Percentiles rank a stretch among this genome's conserved stretches.
Evolutionary conservation across 2,113 vertebrate genomes (phyloP).

Genomic region (Elachura formosa): DNA sequence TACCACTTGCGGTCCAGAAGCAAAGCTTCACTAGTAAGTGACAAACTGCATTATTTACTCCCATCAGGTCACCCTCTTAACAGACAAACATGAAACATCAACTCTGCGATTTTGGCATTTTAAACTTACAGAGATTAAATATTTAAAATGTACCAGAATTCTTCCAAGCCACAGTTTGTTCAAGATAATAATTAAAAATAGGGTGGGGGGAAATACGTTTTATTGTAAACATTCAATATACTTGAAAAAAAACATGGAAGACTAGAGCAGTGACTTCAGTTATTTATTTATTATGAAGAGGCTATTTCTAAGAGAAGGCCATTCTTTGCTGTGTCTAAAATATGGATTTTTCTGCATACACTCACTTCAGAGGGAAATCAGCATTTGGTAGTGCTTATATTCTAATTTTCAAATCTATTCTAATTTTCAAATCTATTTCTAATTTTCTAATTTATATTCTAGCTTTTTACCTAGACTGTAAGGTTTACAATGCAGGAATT

Average conservation of each 20-base stretch:
- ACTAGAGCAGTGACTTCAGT: not conserved
- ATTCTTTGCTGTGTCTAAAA: not conserved
- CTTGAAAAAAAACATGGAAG: not conserved
- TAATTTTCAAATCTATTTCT: no score
- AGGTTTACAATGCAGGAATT: not conserved
- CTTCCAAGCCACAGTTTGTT: not conserved
- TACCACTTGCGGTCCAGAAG: not conserved
- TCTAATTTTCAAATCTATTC: no score
- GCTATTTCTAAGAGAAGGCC: not conserved
- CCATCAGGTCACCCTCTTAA: not conserved
- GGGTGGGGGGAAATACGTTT: not conserved
- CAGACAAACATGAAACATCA: not conserved
- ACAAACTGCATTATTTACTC: not conserved
- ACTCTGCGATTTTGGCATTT: not conserved
- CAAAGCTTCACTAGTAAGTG: not conserved
- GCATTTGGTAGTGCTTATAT: not conserved
- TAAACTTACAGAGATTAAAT: not conserved
- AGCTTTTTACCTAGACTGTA: not conserved
- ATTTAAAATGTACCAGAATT: not conserved
- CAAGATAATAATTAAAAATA: not conserved
- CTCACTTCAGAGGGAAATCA: not conserved
- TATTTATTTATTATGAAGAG: not conserved
- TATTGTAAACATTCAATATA: not conserved
- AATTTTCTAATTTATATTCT: no score
- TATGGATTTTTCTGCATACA: not conserved